Percentiles rank a stretch among this genome's conserved stretches.
These are phyloP conservation scores for Siphonodentalium dalli DNA, from an alignment of 2,888 invertebrate genomes.

Conservation along the genomic window DNA sequence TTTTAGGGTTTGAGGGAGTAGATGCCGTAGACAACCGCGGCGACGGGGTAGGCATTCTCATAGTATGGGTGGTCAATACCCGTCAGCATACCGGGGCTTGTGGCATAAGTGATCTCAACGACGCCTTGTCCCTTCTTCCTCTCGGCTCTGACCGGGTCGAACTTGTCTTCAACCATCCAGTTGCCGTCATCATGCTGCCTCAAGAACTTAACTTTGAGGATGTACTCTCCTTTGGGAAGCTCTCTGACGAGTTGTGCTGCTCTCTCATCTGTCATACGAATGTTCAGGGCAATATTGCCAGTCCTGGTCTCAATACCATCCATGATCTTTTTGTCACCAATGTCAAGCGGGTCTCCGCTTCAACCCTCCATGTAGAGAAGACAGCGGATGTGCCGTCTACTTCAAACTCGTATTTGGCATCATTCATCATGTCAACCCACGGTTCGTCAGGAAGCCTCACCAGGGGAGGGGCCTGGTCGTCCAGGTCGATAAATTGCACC, in stretches of 20 bases:
- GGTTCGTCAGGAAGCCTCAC: neutral
- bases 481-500: no score
- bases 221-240: slow-evolving; percentile 3
- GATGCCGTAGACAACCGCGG: no score
- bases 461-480: neutral
- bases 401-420: slow-evolving; percentile 7
- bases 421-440: neutral
- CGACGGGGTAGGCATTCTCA: no score
- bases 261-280: neutral
- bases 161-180: no score
- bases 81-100: no score
- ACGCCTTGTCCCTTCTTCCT: no score
- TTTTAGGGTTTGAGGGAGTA: no score
- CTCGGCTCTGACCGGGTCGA: no score
- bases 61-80: no score
- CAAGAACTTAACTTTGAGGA: slow-evolving; percentile 12
- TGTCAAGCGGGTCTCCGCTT: slow-evolving; percentile 10
- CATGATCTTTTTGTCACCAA: slow-evolving; percentile 1
- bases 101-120: no score
- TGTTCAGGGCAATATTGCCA: slow-evolving; percentile 4
- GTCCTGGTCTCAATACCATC: neutral
- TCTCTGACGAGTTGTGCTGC: neutral
- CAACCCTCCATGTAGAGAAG: slow-evolving; percentile 10
- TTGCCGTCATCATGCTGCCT: no score
- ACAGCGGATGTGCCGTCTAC: slow-evolving; percentile 4